Conservation (phyloP, 2,797 vertebrate species). For the Brotula barbata region DNA sequence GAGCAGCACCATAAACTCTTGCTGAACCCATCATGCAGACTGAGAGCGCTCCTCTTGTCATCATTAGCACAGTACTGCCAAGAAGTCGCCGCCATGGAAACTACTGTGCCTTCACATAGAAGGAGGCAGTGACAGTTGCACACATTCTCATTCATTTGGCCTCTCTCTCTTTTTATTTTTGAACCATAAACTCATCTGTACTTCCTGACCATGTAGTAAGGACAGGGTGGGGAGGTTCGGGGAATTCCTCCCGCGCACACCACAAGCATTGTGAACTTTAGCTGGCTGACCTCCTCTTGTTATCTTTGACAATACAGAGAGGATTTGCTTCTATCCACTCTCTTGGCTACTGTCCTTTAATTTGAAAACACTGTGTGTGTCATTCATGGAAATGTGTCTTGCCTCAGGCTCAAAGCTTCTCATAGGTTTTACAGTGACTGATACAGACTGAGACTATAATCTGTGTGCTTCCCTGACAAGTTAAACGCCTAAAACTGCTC, state of each 20-base stretch:
- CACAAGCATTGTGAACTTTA: constrained; percentile 24
- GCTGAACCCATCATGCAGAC: constrained; percentile 69
- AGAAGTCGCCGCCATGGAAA: constrained; percentile 68
- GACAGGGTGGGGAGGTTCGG: constrained; percentile 30
- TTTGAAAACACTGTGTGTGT: constrained; percentile 19
- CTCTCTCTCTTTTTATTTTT: constrained; percentile 23
- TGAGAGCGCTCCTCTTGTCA: constrained; percentile 49
- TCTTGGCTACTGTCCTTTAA: constrained; percentile 12
- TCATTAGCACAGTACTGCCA: constrained; percentile 66
- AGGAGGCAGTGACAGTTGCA: constrained; percentile 44
- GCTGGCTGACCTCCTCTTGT: constrained; percentile 25
- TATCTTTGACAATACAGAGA: constrained; percentile 31
- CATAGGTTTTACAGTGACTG: constrained; percentile 11
- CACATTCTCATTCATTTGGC: constrained; percentile 49
- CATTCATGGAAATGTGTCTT: constrained; percentile 18
- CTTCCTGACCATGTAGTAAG: constrained; percentile 10
- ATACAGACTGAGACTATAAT: constrained; percentile 10
- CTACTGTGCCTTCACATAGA: constrained; percentile 54
- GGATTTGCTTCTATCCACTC: constrained; percentile 15
- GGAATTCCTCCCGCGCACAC: constrained; percentile 28
- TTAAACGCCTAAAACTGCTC: constrained; percentile 5
- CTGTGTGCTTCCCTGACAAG: constrained; percentile 2
- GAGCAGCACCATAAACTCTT: constrained; percentile 68
- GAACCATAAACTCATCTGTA: constrained; percentile 29
- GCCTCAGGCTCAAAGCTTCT: constrained; percentile 10